These are phyloP conservation scores for Prosopocoilus inquinatus DNA, from an alignment of 2,888 invertebrate species.

Conservation along the genomic window DNA sequence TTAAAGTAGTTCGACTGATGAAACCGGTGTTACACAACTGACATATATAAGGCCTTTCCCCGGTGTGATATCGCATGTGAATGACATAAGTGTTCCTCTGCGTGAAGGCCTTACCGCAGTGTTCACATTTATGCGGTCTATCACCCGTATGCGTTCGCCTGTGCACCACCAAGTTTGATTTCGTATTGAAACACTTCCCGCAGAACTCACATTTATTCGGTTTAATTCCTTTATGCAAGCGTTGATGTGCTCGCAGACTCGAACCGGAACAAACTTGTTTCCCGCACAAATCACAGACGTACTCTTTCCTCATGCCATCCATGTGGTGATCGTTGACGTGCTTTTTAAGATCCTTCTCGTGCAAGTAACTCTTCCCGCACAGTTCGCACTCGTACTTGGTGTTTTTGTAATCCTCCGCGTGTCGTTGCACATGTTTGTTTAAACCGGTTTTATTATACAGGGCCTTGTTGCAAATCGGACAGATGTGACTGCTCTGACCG, in stretches of 20 bases:
- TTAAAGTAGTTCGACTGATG: conserved; percentile 21
- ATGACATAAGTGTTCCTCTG: conserved; percentile 48
- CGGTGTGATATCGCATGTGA: conserved; percentile 58
- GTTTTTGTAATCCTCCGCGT: no score
- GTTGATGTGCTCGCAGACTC: conserved; percentile 37
- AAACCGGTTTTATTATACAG: no score
- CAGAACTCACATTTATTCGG: conserved; percentile 65
- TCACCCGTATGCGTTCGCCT: conserved; percentile 70
- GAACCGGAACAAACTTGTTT: neutral
- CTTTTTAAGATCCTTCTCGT: no score
- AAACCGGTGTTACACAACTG: conserved; percentile 50
- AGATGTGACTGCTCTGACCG: no score
- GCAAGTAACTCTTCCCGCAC: no score
- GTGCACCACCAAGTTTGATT: conserved; percentile 47
- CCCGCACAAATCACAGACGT: neutral
- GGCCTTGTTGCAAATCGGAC: no score
- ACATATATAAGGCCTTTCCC: conserved; percentile 54
- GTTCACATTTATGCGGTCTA: conserved; percentile 60
- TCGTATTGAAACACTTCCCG: conserved; percentile 56
- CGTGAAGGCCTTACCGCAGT: conserved; percentile 55
- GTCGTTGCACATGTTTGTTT: no score
- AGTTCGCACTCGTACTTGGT: no score
- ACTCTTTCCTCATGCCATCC: neutral
- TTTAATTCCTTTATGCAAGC: conserved; percentile 57
- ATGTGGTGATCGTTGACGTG: neutral